Evolutionary conservation across 2,113 vertebrate genomes (phyloP), one percentile per base, ranked within the genome.

Genomic region (Puffinus mauretanicus): DNA sequence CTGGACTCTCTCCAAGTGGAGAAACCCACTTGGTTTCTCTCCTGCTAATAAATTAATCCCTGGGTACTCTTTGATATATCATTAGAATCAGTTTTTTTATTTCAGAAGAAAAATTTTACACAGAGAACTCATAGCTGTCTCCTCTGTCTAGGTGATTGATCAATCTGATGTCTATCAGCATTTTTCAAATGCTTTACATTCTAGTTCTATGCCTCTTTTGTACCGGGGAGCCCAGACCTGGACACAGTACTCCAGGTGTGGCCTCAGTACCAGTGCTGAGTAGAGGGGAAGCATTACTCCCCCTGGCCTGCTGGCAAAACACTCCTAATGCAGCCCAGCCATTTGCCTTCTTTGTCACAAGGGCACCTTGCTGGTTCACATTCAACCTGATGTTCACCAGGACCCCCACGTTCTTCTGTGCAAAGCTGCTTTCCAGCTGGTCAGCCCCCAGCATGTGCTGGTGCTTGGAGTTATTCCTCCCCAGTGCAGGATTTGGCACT

Each of bases 241-340:
- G 1, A 36, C 7, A 22, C 10, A 34, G 7, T 30, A 15, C 12
- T 52, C 5, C 13, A 61, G 27, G 2, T 19, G 6, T 4, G 15
- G 9, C 14, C n/a, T 77, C 32, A 55, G 14, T 55, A 77, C 17
- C 3, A 27, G 18, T 22, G 27, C 4, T 57, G 32, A 80, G 27
- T 11, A 30, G 51, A 70, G 11, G 20, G 16, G 40, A 66, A 57
- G 3, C 3, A 78, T 21, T 6, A 17, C 17, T n/a, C 75, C 22
- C 20, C 17, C 55, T 38, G 11, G 54, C 25, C 7, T 51, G 13
- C 11, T 62, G 52, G 34, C 10, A 62, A 77, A 76, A 62, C 1
- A 6, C 7, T 77, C 47, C 32, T 62, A 36, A 24, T 27, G 30
- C 8, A 91, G 20, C 10, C 11, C 30, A 93, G 34, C 9, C 4